A percentile compares a stretch with the other conserved stretches of the same genome.
phyloP scores from a whole-genome alignment of 1,140 invertebrate species.

The Oncopodura yosiiana region DNA sequence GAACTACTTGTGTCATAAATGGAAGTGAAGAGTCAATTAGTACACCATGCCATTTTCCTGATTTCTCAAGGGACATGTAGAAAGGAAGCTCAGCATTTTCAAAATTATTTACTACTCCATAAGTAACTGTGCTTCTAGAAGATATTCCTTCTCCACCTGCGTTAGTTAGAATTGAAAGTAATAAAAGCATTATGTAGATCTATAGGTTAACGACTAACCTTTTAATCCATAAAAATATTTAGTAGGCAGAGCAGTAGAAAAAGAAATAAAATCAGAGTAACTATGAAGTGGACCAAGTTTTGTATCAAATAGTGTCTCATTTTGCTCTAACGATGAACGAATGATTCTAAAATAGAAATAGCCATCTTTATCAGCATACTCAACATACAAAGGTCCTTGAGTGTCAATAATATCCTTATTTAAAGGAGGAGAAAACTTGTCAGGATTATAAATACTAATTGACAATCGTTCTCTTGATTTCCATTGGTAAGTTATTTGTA shows the following conservation, averaged over 20 bases:
- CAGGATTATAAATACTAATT: conserved; percentile 10
- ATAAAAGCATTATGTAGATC: not conserved
- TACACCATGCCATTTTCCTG: conserved; percentile 20
- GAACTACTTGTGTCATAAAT: conserved; percentile 21
- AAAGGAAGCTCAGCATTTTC: conserved; percentile 27
- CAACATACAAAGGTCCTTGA: too few species aligned
- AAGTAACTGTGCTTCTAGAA: not conserved
- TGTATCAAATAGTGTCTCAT: conserved; percentile 29
- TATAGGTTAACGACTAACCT: not conserved
- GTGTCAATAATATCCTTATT: too few species aligned
- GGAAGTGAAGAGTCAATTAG: conserved; percentile 23
- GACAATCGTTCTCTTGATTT: not conserved
- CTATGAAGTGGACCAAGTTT: conserved; percentile 19
- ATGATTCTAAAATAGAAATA: conserved; percentile 11
- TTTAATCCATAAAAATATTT: conserved; percentile 27
- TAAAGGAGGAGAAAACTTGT: not conserved
- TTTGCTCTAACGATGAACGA: not conserved
- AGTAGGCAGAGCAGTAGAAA: conserved; percentile 21
- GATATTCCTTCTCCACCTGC: conserved; percentile 17
- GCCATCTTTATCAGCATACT: not conserved
- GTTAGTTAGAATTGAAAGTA: not conserved
- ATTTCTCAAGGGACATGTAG: conserved; percentile 26
- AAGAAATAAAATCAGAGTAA: conserved; percentile 6
- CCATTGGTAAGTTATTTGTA: conserved; percentile 2
- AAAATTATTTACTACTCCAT: conserved; percentile 17